Percentiles rank a stretch among this genome's conserved stretches.
These are phyloP conservation scores for Heliconius melpomene DNA, from an alignment of 1,140 invertebrate species.

Conservation along the genomic window DNA sequence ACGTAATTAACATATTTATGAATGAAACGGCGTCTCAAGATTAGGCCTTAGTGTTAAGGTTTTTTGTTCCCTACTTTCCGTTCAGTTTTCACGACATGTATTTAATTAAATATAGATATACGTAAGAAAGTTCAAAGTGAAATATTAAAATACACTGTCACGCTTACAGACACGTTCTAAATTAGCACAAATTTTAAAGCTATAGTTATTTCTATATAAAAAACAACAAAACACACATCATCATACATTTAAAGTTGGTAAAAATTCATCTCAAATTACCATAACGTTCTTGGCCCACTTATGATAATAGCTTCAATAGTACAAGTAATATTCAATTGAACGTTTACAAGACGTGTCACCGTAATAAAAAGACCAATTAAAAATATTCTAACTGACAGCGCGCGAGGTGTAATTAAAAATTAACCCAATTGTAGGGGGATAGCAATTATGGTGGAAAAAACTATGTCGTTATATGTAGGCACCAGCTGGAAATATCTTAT, in stretches of 20 bases:
- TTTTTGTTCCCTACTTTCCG: background rate
- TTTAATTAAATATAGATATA: too few species aligned
- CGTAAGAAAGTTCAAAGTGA: too few species aligned
- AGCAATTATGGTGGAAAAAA: conserved; percentile 28
- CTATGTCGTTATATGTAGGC: background rate
- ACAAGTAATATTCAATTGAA: conserved; percentile 35
- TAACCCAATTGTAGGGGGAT: conserved; percentile 50
- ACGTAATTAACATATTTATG: too few species aligned
- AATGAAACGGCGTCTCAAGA: too few species aligned
- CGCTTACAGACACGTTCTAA: too few species aligned
- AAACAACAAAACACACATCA: background rate
- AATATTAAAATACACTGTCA: too few species aligned
- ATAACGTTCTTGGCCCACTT: conserved; percentile 38
- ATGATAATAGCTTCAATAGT: conserved; percentile 36
- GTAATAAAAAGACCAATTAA: conserved; percentile 38
- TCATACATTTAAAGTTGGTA: background rate
- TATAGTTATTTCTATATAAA: too few species aligned
- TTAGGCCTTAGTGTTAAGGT: background rate
- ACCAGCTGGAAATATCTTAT: background rate
- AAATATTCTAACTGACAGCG: conserved; percentile 50
- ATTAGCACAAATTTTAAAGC: too few species aligned
- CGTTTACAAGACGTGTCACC: conserved; percentile 36
- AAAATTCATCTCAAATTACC: conserved; percentile 8
- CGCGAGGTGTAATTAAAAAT: conserved; percentile 60
- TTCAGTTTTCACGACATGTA: too few species aligned